A percentile compares a stretch with the other conserved stretches of the same genome.
Evolutionary conservation across 1,140 invertebrate genomes (phyloP).

Genomic region (Pseudomyrmex dendroicus): DNA sequence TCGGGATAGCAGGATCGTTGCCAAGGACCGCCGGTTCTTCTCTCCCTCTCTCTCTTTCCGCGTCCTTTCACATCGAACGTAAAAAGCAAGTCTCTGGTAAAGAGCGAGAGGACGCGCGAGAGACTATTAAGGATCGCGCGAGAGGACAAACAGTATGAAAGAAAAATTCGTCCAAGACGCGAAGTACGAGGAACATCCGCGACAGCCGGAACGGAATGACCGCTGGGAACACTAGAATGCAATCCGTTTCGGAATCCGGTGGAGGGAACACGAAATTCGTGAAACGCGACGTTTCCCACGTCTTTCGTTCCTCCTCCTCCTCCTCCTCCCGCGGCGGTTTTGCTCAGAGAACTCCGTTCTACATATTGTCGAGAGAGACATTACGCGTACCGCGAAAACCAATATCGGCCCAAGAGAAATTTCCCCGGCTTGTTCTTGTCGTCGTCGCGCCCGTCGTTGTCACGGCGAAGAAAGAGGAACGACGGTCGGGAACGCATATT

Average conservation of each 20-base stretch:
- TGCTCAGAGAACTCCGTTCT: constrained; percentile 12
- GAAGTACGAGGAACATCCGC: background rate
- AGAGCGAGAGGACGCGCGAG: background rate
- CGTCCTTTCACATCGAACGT: constrained; percentile 6
- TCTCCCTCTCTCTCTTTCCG: no score
- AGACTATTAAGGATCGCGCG: constrained; percentile 6
- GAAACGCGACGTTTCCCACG: constrained; percentile 60
- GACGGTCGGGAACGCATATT: constrained; percentile 53
- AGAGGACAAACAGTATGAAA: background rate
- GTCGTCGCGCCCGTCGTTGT: background rate
- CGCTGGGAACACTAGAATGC: constrained; percentile 36
- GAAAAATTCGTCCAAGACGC: background rate
- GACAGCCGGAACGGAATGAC: constrained; percentile 10
- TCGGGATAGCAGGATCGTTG: background rate
- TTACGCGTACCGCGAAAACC: constrained; percentile 65
- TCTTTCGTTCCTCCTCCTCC: background rate
- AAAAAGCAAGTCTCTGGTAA: background rate
- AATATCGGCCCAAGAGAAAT: constrained; percentile 72
- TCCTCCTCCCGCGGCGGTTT: background rate
- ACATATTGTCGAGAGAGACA: constrained; percentile 64
- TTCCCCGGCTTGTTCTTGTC: constrained; percentile 44
- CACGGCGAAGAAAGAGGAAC: background rate
- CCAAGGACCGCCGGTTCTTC: background rate
- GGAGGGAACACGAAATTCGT: constrained; percentile 57
- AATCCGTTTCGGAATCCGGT: constrained; percentile 63